Evolutionary conservation across 1,140 invertebrate species (phyloP), one percentile per base, ranked within the genome.

Genomic region (Ips nitidus): DNA sequence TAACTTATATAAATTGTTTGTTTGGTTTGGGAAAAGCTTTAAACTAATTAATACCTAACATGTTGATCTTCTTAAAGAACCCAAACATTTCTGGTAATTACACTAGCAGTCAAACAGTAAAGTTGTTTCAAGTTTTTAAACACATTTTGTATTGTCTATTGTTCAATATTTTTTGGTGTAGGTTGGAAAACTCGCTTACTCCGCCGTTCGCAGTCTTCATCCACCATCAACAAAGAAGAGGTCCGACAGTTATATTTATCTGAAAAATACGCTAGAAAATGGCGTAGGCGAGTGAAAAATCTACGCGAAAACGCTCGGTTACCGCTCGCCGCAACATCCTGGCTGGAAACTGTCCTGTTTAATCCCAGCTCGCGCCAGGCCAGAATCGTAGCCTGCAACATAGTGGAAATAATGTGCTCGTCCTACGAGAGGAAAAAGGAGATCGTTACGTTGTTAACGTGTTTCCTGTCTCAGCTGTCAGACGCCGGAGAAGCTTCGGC

Each of bases 281-380:
- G 89, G 89, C 77, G 80, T 5, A 81, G 80, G 2, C 80, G 75
- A 39, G 55, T 72, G 1, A 73, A 73, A 40, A 73, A 70, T 60
- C 50, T 71, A 2, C 50, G 56, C 38, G 61, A 81, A 4, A 76
- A 83, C 36, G 38, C 5, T 52, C 80, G 82, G 1, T 69, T 88
- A 2, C 84, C 84, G 57, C 76, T 90, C 37, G 80, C 83, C 3
- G 86, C 89, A 68, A 85, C 86, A 1, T 91, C 91, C 2, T 98
- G 95, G 95, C 82, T 98, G 4, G 90, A 93, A 69, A 90, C 91
- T 4, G 90, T 97, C 4, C 85, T 98, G 70, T 98, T 98, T 78
- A 96, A 95, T 81, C 88, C 92, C 1, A 94, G 93, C 77, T 97
- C 94, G 0, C 85, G 93, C 53, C 86, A 95, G 53, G 94, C 94